Conservation (phyloP, 2,888 invertebrate species). For the Plagodis dolabraria region DNA sequence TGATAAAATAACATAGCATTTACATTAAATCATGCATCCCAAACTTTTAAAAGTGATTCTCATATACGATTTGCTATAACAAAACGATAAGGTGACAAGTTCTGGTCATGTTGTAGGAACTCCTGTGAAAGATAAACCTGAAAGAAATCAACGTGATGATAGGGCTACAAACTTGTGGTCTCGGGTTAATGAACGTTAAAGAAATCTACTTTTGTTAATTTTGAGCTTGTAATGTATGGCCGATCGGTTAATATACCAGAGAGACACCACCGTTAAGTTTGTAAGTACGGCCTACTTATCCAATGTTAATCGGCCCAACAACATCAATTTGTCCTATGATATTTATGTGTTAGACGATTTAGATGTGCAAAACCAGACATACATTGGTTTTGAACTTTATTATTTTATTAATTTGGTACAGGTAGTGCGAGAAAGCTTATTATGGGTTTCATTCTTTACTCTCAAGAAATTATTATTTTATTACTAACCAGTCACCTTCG, state of each 20-base stretch:
- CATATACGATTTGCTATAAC: slow-evolving; percentile 34
- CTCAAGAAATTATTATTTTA: slow-evolving; percentile 37
- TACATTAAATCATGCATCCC: slow-evolving; percentile 52
- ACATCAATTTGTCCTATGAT: slow-evolving; percentile 48
- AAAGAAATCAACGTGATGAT: slow-evolving; percentile 69
- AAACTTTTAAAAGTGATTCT: slow-evolving; percentile 26
- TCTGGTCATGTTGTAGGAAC: slow-evolving; percentile 25
- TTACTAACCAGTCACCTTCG: slow-evolving; percentile 73
- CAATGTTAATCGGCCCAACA: slow-evolving; percentile 71
- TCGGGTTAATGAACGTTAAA: slow-evolving; percentile 80
- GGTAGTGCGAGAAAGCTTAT: slow-evolving; percentile 25
- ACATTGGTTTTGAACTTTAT: slow-evolving; percentile 63
- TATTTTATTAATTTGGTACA: slow-evolving; percentile 37
- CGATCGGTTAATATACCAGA: slow-evolving; percentile 75
- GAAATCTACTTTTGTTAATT: slow-evolving; percentile 78
- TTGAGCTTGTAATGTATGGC: slow-evolving; percentile 70
- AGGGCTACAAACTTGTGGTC: slow-evolving; percentile 80
- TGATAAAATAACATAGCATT: slow-evolving; percentile 50
- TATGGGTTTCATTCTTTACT: slow-evolving; percentile 22
- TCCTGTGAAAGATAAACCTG: slow-evolving; percentile 64
- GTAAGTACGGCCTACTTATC: slow-evolving; percentile 56
- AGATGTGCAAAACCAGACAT: slow-evolving; percentile 65
- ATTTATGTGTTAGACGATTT: slow-evolving; percentile 39
- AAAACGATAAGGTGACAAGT: slow-evolving; percentile 36
- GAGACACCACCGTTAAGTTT: slow-evolving; percentile 70